Evolutionary conservation across 2,113 vertebrate genomes (phyloP).

Genomic region (Rafetus swinhoei): DNA sequence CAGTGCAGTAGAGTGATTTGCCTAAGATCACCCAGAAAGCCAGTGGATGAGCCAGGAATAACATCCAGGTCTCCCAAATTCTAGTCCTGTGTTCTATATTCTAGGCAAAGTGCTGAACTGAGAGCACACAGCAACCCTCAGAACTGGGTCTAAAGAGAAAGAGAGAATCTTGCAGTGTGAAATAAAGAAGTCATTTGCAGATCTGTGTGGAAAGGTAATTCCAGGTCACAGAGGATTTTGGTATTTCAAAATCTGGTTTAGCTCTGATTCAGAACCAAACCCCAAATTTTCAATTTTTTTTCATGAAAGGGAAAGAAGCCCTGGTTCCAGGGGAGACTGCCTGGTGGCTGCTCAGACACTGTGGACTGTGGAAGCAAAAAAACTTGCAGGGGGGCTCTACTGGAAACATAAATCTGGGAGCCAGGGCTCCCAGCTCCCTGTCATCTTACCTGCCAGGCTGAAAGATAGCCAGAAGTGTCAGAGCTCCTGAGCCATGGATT

Average conservation of each 20-base stretch:
- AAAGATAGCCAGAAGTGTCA: background rate
- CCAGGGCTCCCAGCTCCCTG: background rate
- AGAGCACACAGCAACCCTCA: rapidly evolving
- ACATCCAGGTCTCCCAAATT: background rate
- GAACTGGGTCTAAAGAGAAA: background rate
- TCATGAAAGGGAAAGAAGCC: background rate
- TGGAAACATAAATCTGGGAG: background rate
- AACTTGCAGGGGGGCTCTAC: background rate
- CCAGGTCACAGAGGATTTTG: background rate
- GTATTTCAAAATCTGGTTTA: background rate
- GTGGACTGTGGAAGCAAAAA: background rate
- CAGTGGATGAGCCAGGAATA: background rate
- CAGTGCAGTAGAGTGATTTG: background rate
- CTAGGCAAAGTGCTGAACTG: rapidly evolving
- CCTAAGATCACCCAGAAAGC: rapidly evolving
- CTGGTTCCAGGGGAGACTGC: background rate
- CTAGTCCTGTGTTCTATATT: background rate
- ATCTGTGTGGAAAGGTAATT: background rate
- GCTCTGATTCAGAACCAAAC: background rate
- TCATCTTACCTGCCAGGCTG: background rate
- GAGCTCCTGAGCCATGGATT: background rate
- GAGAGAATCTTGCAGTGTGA: background rate
- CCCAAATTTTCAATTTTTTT: background rate
- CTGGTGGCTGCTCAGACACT: background rate
- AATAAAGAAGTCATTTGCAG: background rate